Percentiles rank a stretch among this genome's conserved stretches.
Evolutionary conservation across 2,113 vertebrate species (phyloP).

Genomic region (Oryzias melastigma): DNA sequence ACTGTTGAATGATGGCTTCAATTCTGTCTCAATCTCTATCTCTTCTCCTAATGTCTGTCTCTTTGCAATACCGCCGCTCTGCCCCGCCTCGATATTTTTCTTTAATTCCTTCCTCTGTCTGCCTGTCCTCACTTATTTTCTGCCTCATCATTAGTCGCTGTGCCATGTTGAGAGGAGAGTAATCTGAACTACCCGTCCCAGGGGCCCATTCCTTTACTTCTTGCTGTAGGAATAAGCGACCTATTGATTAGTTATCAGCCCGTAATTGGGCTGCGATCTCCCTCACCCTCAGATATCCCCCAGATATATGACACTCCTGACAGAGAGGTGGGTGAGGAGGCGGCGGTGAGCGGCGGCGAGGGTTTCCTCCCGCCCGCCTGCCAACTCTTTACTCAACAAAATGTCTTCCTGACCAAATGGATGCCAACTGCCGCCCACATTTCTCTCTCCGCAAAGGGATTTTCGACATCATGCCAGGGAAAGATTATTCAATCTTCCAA

Average conservation of each 20-base stretch:
- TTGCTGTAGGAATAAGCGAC: slow-evolving; percentile 98
- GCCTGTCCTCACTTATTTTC: slow-evolving; percentile 64
- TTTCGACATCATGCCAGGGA: slow-evolving; percentile 51
- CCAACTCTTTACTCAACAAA: slow-evolving; percentile 74
- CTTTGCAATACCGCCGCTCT: slow-evolving; percentile 4
- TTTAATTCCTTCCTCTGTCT: slow-evolving; percentile 64
- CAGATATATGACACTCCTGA: slow-evolving; percentile 99
- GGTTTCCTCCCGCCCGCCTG: slow-evolving; percentile 83
- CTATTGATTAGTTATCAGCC: slow-evolving; percentile 99
- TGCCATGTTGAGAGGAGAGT: slow-evolving; percentile 93
- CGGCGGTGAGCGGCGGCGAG: slow-evolving; percentile 62
- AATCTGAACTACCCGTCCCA: slow-evolving; percentile 98
- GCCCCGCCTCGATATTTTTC: neutral
- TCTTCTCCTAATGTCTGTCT: slow-evolving; percentile 47
- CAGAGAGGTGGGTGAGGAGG: slow-evolving; percentile 90
- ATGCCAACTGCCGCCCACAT: slow-evolving; percentile 60
- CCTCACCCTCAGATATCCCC: slow-evolving; percentile 82
- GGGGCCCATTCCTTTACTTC: slow-evolving; percentile 98
- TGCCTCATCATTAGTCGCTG: slow-evolving; percentile 89
- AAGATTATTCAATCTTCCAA: slow-evolving; percentile 68
- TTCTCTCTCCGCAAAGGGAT: slow-evolving; percentile 47
- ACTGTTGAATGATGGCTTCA: neutral
- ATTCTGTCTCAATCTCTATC: slow-evolving; percentile 25
- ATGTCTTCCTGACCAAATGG: slow-evolving; percentile 69
- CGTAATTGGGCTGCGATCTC: slow-evolving; percentile 99